These are phyloP conservation scores for Paramormyrops hopkinsi DNA, from an alignment of 2,797 vertebrate species.

Conservation along the genomic window DNA sequence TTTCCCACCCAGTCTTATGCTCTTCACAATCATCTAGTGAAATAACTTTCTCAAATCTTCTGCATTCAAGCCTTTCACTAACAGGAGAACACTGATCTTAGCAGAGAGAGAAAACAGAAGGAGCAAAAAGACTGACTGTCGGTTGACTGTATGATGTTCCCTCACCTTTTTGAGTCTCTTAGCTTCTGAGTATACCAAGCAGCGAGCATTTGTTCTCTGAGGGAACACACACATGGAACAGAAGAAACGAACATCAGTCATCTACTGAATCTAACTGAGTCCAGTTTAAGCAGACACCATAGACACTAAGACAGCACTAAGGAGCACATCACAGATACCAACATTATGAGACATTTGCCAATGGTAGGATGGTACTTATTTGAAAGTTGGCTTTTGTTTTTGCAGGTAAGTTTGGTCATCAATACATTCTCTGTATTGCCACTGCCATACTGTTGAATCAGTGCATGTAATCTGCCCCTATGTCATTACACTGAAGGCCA, in stretches of 20 bases:
- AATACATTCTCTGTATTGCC: background rate
- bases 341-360: background rate
- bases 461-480: background rate
- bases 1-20: background rate
- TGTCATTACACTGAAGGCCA: background rate
- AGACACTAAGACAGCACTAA: background rate
- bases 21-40: background rate
- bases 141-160: background rate
- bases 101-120: background rate
- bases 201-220: background rate
- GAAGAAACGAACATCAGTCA: background rate
- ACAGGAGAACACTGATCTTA: background rate
- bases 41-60: background rate
- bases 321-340: background rate
- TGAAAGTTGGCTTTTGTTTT: background rate
- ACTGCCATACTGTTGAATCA: background rate
- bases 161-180: background rate
- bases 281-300: background rate
- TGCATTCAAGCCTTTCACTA: background rate
- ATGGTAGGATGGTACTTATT: background rate
- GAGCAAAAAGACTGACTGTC: background rate
- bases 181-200: background rate
- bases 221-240: background rate
- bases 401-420: background rate
- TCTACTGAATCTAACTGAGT: background rate